These are phyloP conservation scores for Ditula angustiorana DNA, from an alignment of 2,888 invertebrate genomes.

Conservation along the genomic window DNA sequence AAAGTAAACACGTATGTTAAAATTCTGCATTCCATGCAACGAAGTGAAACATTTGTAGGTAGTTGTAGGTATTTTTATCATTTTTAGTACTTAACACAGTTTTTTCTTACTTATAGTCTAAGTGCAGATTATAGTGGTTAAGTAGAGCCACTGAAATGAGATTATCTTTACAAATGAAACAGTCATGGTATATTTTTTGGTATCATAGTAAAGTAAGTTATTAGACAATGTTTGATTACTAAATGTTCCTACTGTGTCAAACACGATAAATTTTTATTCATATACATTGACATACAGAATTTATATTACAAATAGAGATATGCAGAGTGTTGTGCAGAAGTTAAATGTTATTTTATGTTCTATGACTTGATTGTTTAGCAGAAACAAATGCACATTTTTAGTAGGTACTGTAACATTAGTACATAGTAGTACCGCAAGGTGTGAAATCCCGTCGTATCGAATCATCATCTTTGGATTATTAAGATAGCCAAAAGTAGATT, in stretches of 20 bases:
- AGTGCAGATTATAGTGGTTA: slow-evolving; percentile 9
- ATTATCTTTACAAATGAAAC: slow-evolving; percentile 33
- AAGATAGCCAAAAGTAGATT: too few species aligned
- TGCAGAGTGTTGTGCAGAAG: neutral
- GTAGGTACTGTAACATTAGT: too few species aligned
- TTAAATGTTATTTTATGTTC: neutral
- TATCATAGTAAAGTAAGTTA: slow-evolving; percentile 27
- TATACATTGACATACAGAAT: neutral
- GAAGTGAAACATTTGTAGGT: slow-evolving; percentile 8
- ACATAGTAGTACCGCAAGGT: too few species aligned
- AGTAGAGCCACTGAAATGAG: slow-evolving; percentile 20
- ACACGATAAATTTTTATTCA: slow-evolving; percentile 9
- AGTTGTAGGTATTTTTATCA: neutral
- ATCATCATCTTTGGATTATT: too few species aligned
- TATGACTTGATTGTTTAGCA: too few species aligned
- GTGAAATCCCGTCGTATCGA: too few species aligned
- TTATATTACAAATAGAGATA: neutral
- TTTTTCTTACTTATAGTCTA: slow-evolving; percentile 24
- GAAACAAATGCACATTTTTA: too few species aligned
- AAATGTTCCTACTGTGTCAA: slow-evolving; percentile 24
- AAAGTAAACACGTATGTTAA: neutral
- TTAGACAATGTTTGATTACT: slow-evolving; percentile 18
- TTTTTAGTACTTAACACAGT: neutral
- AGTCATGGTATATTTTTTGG: slow-evolving; percentile 26
- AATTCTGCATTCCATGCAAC: slow-evolving; percentile 10